Base-by-base conservation (phyloP, 2,888 invertebrate genomes). In the Acleris holmiana region DNA sequence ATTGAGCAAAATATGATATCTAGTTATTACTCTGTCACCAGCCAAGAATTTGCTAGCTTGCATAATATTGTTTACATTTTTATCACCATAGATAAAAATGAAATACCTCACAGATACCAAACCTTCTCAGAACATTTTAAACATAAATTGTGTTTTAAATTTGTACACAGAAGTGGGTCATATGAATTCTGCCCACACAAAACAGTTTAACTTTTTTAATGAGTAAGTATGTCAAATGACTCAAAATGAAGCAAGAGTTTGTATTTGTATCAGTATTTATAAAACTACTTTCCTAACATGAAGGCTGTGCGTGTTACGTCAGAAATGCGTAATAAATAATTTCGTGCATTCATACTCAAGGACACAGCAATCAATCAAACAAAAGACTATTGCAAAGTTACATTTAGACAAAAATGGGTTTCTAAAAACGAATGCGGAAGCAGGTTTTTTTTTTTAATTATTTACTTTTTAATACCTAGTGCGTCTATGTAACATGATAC, bases 401-500 rank as follows among this genome's bases (percentile, higher is more conserved):
- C 2, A 23, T 10, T 40, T 4, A 3, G 29, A 29, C n/a, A 44
- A 10, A 4, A 19, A 13, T 7, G 1, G 7, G n/a, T 35, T 35
- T 35, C 18, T 1, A 7, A 23, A 18, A 4, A 1, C 18, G 10
- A 59, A 50, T 50, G 19, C 48, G 48, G 29, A 18, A 48, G 25
- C 2, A 0, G 21, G 8, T 8, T 2, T 0, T 13, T 46, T 55
- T 44, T 44, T 65, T 60, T 46, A 50, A 29, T 48, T 59, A 48
- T 44, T 55, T 55, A 41, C 41, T 51, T 57, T 65, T 64, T 19
- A 63, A 56, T 64, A n/a, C n/a, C n/a, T n/a, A 55, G 49, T 46
- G 41, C 61, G 44, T 29, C 25, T 48, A 50, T 55, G 79, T 74
- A 79, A 79, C 65, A 69, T 73, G 78, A 78, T 68, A 78, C 75